Evolutionary conservation across 2,888 invertebrate species (phyloP).

Genomic region (Dynastes tityus): DNA sequence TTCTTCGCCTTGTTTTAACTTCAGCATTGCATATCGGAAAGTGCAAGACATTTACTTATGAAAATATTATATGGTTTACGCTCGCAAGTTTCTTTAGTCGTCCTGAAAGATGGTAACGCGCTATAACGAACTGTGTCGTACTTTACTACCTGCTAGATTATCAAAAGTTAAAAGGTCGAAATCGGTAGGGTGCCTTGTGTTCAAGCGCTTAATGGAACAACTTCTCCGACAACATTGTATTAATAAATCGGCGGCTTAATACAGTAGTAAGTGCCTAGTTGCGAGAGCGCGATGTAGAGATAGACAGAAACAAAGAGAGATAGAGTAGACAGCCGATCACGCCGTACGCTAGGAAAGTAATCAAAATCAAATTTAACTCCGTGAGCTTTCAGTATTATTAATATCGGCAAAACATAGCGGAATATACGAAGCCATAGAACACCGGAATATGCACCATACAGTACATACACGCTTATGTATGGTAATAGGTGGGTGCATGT

Average conservation of each 20-base stretch:
- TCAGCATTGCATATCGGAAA: too few species aligned
- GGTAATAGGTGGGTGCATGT: too few species aligned
- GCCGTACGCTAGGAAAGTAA: constrained; percentile 6
- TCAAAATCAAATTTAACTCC: constrained; percentile 30
- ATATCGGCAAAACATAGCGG: constrained; percentile 18
- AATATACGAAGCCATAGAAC: not conserved
- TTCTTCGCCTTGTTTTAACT: too few species aligned
- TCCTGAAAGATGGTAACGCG: not conserved
- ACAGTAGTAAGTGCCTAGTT: constrained; percentile 5
- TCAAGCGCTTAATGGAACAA: constrained; percentile 16
- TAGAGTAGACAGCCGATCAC: not conserved
- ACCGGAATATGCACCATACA: not conserved
- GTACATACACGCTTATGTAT: too few species aligned
- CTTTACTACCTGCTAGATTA: constrained; percentile 30
- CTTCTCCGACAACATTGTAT: constrained; percentile 37
- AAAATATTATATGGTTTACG: not conserved
- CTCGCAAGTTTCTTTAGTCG: not conserved
- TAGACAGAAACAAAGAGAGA: too few species aligned
- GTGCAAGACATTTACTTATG: too few species aligned
- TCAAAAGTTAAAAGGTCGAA: constrained; percentile 38
- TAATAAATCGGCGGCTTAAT: constrained; percentile 43
- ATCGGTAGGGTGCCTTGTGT: not conserved
- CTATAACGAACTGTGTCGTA: constrained; percentile 29
- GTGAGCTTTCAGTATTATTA: constrained; percentile 8
- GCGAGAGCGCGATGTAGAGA: not conserved